These are phyloP conservation scores for Hyla sarda DNA, from an alignment of 2,113 vertebrate species.

Conservation along the genomic window DNA sequence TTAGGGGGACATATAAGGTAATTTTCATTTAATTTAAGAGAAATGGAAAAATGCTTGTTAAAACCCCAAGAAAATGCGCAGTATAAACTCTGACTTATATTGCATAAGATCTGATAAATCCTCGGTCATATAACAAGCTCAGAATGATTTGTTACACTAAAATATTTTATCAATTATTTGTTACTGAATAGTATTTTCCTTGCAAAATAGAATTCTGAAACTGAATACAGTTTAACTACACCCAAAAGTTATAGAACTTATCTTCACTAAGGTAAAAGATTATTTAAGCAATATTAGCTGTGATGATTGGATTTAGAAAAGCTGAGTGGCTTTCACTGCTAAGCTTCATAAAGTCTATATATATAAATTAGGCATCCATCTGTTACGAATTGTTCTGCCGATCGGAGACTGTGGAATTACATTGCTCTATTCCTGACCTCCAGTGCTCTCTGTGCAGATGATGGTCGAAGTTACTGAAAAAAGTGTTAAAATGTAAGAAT, in stretches of 20 bases:
- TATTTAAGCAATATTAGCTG: constrained; percentile 41
- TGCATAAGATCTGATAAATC: no score
- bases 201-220: not conserved
- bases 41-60: no score
- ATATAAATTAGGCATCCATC: constrained; percentile 50
- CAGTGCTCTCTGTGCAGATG: not conserved
- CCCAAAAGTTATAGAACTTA: not conserved
- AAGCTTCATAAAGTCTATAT: constrained; percentile 48
- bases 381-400: constrained; percentile 28
- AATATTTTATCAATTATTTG: not conserved
- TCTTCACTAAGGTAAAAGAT: not conserved
- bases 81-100: no score
- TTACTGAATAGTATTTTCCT: not conserved
- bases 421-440: not conserved
- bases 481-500: not conserved
- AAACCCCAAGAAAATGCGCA: no score
- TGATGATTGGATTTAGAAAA: constrained; percentile 51
- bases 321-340: constrained; percentile 52
- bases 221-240: not conserved
- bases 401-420: constrained; percentile 15
- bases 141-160: not conserved
- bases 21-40: no score
- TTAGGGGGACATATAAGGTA: no score
- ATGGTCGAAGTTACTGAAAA: no score
- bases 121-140: not conserved